Base-by-base conservation (phyloP, 2,888 invertebrate genomes). In the Tipula vernalis region DNA sequence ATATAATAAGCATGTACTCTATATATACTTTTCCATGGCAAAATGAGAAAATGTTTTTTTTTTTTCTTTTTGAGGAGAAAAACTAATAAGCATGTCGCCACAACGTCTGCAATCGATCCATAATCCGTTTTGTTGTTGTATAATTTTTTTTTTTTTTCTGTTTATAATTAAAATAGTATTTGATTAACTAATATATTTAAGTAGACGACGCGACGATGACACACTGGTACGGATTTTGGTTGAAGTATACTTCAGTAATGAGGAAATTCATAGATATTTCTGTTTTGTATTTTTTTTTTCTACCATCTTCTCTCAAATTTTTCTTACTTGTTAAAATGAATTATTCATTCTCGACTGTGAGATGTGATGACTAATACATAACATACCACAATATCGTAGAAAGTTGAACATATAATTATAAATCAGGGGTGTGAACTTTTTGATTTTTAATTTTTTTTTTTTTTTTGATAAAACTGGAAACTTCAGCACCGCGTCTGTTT, bases 81-180 rank as follows among this genome's bases (percentile, higher is more conserved):
- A 84, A 84, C 6, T 36, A 84, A 84, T 39, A 84, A 39, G 41
- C 84, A 84, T 41, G 84, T 36, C 84, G 84, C 84, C 84, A 84
- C 84, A 84, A 15, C 41, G 84, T 84, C 84, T 84, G 84, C 84
- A 41, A 84, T 84, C 84, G 84, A 84, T 84, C 84, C 84, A 84
- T 39, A 84, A 39, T 39, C 36, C 10, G 71, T 28, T 71, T 71
- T 71, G 71, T 71, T 71, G 71, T 71, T 71, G 71, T 71, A 71
- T 28, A 71, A 0, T 28, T 71, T 28, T 28, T 28, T 71, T 28
- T 3, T 6, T 15, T 51, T 2, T 51, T 71, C 10, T 28, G 28
- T 71, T 71, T 71, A 28, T 71, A 71, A 71, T 71, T 71, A 71
- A 71, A 71, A 18, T 28, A 71, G 71, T 71, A 28, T 71, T 71